These are phyloP conservation scores for Lerema accius DNA, from an alignment of 1,140 invertebrate genomes.

Conservation along the genomic window DNA sequence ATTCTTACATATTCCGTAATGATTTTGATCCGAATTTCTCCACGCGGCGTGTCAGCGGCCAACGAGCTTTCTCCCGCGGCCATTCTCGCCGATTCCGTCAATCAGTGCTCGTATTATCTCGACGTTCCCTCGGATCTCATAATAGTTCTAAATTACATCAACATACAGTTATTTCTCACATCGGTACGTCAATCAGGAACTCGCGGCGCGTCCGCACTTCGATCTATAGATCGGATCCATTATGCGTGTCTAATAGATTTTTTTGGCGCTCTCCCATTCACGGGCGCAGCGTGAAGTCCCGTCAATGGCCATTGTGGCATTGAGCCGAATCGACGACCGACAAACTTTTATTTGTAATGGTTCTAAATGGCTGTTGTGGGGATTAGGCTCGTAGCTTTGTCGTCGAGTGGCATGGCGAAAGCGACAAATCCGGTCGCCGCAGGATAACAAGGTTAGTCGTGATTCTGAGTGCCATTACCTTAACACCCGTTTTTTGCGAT, in stretches of 20 bases:
- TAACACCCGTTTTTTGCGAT: slow-evolving; percentile 52
- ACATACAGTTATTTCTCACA: slow-evolving; percentile 43
- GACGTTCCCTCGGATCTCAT: slow-evolving; percentile 27
- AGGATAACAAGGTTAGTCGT: slow-evolving; percentile 35
- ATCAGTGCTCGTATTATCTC: slow-evolving; percentile 30
- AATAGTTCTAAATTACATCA: slow-evolving; percentile 39
- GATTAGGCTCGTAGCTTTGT: slow-evolving; percentile 76
- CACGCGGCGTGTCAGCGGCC: background rate
- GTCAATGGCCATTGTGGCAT: slow-evolving; percentile 76
- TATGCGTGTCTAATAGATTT: slow-evolving; percentile 82
- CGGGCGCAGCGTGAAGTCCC: slow-evolving; percentile 72
- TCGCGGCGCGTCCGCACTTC: slow-evolving; percentile 43
- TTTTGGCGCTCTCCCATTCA: slow-evolving; percentile 77
- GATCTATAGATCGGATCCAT: slow-evolving; percentile 62
- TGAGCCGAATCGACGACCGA: slow-evolving; percentile 60
- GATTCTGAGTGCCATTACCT: slow-evolving; percentile 50
- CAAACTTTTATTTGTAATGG: slow-evolving; percentile 79
- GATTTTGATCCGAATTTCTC: slow-evolving; percentile 12
- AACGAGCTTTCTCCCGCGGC: slow-evolving; percentile 29
- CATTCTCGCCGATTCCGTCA: slow-evolving; percentile 25
- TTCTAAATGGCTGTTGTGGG: slow-evolving; percentile 79
- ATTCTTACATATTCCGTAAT: background rate
- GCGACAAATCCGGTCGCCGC: slow-evolving; percentile 53
- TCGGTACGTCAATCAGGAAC: slow-evolving; percentile 47
- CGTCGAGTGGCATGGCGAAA: slow-evolving; percentile 58